Evolutionary conservation across 2,797 vertebrate genomes (phyloP).

Genomic region (Parauchenoglanis ngamensis): DNA sequence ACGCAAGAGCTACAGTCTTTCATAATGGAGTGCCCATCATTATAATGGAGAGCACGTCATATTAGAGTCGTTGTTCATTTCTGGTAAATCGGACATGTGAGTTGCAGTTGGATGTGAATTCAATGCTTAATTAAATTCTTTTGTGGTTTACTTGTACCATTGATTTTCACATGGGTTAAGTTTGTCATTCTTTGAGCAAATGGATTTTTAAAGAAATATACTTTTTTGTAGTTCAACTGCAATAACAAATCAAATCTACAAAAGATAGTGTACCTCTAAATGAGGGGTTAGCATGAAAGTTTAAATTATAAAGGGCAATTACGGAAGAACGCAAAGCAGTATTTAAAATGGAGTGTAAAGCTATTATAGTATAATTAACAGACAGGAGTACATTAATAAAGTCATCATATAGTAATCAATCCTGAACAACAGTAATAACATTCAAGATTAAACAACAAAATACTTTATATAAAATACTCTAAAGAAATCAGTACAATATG

Average conservation of each 20-base stretch:
- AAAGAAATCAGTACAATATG: not conserved
- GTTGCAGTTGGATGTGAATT: not conserved
- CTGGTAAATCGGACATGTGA: not conserved
- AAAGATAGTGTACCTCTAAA: not conserved
- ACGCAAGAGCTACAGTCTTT: not conserved
- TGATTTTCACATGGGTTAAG: not conserved
- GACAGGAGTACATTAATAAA: not conserved
- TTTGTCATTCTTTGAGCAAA: not conserved
- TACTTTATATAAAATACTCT: not conserved
- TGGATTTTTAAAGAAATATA: not conserved
- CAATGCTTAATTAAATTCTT: not conserved
- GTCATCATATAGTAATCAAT: not conserved
- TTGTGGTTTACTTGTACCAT: not conserved
- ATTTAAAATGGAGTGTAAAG: not conserved
- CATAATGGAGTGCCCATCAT: not conserved
- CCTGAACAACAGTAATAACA: not conserved
- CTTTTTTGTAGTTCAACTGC: not conserved
- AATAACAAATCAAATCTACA: not conserved
- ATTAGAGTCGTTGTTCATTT: not conserved
- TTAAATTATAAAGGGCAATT: not conserved
- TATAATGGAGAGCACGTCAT: not conserved
- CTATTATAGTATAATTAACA: not conserved
- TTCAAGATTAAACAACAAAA: not conserved
- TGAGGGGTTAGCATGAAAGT: not conserved
- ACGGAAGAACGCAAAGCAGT: not conserved